Evolutionary conservation across 2,113 vertebrate species (phyloP).

Genomic region (Cygnus atratus): DNA sequence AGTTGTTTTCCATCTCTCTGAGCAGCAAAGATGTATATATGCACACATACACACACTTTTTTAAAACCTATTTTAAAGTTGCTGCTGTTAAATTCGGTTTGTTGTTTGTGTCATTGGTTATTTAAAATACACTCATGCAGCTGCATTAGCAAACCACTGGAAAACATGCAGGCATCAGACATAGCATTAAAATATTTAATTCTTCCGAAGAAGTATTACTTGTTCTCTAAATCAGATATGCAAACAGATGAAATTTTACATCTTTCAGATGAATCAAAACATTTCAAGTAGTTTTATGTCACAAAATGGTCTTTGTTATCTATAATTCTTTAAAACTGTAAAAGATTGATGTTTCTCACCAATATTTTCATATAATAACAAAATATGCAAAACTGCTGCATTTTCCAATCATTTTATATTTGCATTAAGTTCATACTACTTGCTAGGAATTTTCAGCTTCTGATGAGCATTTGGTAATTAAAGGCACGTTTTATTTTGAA

Average conservation of each 20-base stretch:
- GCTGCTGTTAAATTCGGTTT: background rate
- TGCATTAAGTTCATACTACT: constrained; percentile 1
- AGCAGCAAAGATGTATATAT: background rate
- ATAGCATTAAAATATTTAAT: background rate
- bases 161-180: background rate
- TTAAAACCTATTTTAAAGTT: background rate
- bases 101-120: background rate
- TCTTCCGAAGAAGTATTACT: background rate
- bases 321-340: background rate
- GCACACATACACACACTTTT: too few species aligned
- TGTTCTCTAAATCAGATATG: background rate
- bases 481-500: constrained; percentile 54
- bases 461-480: constrained; percentile 59
- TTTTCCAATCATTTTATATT: background rate
- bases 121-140: background rate
- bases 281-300: background rate
- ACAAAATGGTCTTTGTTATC: background rate
- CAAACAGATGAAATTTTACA: background rate
- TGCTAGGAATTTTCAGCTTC: constrained; percentile 35
- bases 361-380: background rate
- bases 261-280: background rate
- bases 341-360: background rate
- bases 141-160: background rate
- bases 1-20: background rate
- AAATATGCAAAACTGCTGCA: background rate